phyloP scores from a whole-genome alignment of 2,888 invertebrate species.

The Lochmaea capreae region DNA sequence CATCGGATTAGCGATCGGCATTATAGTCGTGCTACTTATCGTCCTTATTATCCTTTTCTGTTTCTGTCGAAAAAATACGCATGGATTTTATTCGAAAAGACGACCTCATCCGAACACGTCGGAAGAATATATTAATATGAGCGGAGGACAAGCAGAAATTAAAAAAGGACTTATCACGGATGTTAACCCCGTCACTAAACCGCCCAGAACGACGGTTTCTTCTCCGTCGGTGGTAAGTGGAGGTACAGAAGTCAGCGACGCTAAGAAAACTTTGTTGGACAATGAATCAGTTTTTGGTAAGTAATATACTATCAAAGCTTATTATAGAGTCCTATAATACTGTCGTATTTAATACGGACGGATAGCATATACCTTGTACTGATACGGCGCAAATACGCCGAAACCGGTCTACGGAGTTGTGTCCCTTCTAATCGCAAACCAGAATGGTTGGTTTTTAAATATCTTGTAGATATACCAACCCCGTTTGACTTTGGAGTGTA shows the following conservation, averaged over 20 bases:
- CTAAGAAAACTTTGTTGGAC: slow-evolving; percentile 84
- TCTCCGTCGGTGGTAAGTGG: slow-evolving; percentile 77
- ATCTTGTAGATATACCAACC: too few relatives aligned
- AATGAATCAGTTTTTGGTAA: slow-evolving; percentile 78
- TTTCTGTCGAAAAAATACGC: slow-evolving; percentile 59
- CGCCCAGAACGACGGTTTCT: slow-evolving; percentile 80
- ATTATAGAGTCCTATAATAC: too few relatives aligned
- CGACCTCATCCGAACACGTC: slow-evolving; percentile 57
- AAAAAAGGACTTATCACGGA: slow-evolving; percentile 87
- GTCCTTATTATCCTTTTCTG: slow-evolving; percentile 64
- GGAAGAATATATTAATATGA: slow-evolving; percentile 73
- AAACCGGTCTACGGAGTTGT: too few relatives aligned
- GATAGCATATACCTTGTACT: too few relatives aligned
- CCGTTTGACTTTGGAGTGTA: too few relatives aligned
- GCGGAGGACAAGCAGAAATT: slow-evolving; percentile 84
- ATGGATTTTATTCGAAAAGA: slow-evolving; percentile 54
- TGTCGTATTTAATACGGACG: too few relatives aligned
- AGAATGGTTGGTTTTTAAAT: too few relatives aligned
- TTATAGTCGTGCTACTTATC: slow-evolving; percentile 66
- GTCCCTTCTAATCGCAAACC: too few relatives aligned
- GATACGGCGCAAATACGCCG: too few relatives aligned
- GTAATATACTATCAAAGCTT: slow-evolving; percentile 29
- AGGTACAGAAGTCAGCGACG: slow-evolving; percentile 84
- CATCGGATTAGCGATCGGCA: slow-evolving; percentile 66
- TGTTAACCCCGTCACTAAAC: slow-evolving; percentile 87